These are phyloP conservation scores for Acleris holmiana DNA, from an alignment of 2,888 invertebrate species.

Conservation along the genomic window DNA sequence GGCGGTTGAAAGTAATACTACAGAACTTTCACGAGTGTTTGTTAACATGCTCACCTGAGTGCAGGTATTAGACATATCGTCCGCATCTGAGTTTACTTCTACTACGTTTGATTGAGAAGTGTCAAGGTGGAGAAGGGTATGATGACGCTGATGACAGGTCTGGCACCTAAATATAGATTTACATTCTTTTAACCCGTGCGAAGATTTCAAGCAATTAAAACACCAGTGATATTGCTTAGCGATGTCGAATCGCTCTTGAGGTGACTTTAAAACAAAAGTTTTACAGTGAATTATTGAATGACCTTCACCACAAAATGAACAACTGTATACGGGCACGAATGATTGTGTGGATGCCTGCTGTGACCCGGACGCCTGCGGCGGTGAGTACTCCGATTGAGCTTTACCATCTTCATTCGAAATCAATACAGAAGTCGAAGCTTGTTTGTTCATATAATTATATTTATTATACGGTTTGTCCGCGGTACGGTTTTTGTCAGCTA, in stretches of 20 bases:
- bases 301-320: slow-evolving; percentile 3
- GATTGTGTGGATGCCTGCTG: background rate
- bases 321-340: background rate
- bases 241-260: slow-evolving; percentile 1
- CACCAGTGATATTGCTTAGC: slow-evolving; percentile 10
- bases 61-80: background rate
- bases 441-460: background rate
- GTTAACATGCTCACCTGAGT: slow-evolving; percentile 10
- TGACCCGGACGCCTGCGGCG: background rate
- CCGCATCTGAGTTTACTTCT: background rate
- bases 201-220: slow-evolving; percentile 5
- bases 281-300: slow-evolving; percentile 2
- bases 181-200: slow-evolving; percentile 2
- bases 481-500: background rate
- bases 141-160: slow-evolving; percentile 8
- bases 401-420: background rate
- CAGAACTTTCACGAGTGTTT: slow-evolving; percentile 2
- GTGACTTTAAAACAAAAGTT: background rate
- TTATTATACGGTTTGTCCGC: background rate
- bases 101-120: background rate
- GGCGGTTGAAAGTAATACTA: slow-evolving; percentile 7
- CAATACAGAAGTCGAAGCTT: background rate
- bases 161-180: slow-evolving; percentile 8
- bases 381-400: background rate
- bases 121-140: background rate